Conservation (phyloP, 2,888 invertebrate genomes). For the Ditylenchus weischeri region DNA sequence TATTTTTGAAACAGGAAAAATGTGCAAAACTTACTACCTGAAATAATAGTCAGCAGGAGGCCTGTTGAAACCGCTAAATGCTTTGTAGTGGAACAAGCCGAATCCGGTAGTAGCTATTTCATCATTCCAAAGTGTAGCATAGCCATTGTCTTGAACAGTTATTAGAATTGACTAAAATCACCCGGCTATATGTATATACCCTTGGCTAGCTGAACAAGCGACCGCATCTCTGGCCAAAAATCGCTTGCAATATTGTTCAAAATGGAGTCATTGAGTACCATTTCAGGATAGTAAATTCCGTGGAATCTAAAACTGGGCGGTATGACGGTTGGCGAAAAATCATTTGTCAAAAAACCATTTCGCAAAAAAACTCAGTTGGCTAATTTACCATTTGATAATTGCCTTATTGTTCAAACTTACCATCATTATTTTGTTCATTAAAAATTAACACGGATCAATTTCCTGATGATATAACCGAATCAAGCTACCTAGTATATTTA, state of each 20-base stretch:
- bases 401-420: too few species aligned
- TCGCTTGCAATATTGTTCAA: conserved; percentile 8
- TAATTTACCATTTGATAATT: too few species aligned
- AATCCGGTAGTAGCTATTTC: conserved; percentile 40
- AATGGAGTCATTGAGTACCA: conserved; percentile 7
- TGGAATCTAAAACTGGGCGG: conserved; percentile 13
- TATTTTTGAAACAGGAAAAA: too few species aligned
- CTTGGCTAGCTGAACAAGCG: conserved; percentile 20
- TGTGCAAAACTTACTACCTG: conserved; percentile 31
- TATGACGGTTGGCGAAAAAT: too few species aligned
- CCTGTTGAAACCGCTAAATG: conserved; percentile 56
- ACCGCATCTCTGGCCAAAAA: conserved; percentile 20
- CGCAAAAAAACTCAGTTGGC: too few species aligned
- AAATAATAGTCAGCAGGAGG: conserved; percentile 60
- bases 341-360: too few species aligned
- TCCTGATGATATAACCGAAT: too few species aligned
- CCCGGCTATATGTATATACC: neutral
- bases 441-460: too few species aligned
- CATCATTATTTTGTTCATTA: too few species aligned
- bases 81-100: conserved; percentile 48
- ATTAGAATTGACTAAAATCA: neutral
- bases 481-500: too few species aligned
- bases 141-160: conserved; percentile 29
- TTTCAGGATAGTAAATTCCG: conserved; percentile 20
- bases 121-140: conserved; percentile 49